These are phyloP conservation scores for Xyliphius kryptos DNA, from an alignment of 2,113 vertebrate species.

Conservation along the genomic window DNA sequence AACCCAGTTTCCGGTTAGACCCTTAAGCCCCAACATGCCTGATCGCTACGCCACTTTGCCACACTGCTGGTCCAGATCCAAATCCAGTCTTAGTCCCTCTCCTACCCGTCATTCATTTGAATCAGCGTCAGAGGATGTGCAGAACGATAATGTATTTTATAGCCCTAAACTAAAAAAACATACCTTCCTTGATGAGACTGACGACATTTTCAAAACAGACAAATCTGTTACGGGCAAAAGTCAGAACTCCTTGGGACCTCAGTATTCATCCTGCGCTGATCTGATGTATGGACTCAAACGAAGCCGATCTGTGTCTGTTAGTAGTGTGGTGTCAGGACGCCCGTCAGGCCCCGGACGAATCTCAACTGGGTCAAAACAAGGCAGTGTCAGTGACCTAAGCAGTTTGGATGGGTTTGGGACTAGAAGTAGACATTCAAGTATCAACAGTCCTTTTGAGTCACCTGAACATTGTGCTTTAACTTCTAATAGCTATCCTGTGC, in stretches of 20 bases:
- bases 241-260: slow-evolving; percentile 27
- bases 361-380: slow-evolving; percentile 55
- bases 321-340: slow-evolving; percentile 59
- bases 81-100: slow-evolving; percentile 46
- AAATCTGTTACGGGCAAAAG: slow-evolving; percentile 31
- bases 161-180: slow-evolving; percentile 48
- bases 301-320: slow-evolving; percentile 60
- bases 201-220: slow-evolving; percentile 40
- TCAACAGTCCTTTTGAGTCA: slow-evolving; percentile 6
- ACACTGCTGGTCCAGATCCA: slow-evolving; percentile 24
- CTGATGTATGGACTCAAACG: slow-evolving; percentile 63
- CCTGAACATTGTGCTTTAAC: background rate
- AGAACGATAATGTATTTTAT: slow-evolving; percentile 59
- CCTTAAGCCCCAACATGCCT: slow-evolving; percentile 31
- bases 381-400: slow-evolving; percentile 57
- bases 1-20: slow-evolving; percentile 35
- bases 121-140: slow-evolving; percentile 47
- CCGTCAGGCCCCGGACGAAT: slow-evolving; percentile 61
- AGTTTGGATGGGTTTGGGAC: slow-evolving; percentile 15
- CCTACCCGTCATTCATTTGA: slow-evolving; percentile 53
- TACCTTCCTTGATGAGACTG: slow-evolving; percentile 41
- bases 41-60: slow-evolving; percentile 31
- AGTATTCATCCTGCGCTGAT: slow-evolving; percentile 55
- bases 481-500: background rate
- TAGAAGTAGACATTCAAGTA: slow-evolving; percentile 10